Base-by-base conservation (phyloP, 2,888 invertebrate genomes). In the Mimumesa dahlbomi region DNA sequence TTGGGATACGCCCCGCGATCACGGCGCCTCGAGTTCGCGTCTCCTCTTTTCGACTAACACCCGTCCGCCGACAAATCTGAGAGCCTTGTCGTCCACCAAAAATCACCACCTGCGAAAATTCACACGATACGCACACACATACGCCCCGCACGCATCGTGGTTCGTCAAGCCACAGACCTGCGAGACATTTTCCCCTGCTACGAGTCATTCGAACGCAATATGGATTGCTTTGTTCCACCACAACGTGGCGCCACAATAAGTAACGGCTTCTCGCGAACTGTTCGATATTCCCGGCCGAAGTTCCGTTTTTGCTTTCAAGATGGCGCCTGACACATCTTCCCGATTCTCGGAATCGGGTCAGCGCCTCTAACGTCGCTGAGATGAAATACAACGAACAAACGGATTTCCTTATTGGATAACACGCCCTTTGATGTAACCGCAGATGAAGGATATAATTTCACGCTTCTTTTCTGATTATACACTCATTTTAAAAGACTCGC, bases 21-120 rank as follows among this genome's bases (percentile, higher is more conserved):
- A 72, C 66, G 63, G 68, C 75, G 72, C 73, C 68, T 75, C 71
- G 56, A 57, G 42, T 25, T 56, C 49, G 56, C 52, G 58, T 75
- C 69, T 69, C 58, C 53, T 29, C 45, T 65, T 59, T 53, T 66
- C 58, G 58, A 65, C 29, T 38, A 53, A 34, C 62, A 67, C 69
- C 57, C 62, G 40, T 49, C 56, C 29, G 70, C 67, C 58, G 66
- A 65, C 57, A 61, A 59, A 73, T 63, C 58, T 52, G 57, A 49
- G 66, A 64, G 54, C 61, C 49, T 71, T 40, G 62, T 71, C 53
- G 42, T 56, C 19, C 56, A 67, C 63, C 64, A 57, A 75, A 75
- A 82, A 84, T 81, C 82, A 83, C 84, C 84, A 83, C 84, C 83
- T 83, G 83, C 77, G 77, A 81, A 82, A 81, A 83, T 82, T 80